Percentiles rank a stretch among this genome's conserved stretches.
Conservation (phyloP, 2,113 vertebrate genomes). For the Hiodon alosoides region DNA sequence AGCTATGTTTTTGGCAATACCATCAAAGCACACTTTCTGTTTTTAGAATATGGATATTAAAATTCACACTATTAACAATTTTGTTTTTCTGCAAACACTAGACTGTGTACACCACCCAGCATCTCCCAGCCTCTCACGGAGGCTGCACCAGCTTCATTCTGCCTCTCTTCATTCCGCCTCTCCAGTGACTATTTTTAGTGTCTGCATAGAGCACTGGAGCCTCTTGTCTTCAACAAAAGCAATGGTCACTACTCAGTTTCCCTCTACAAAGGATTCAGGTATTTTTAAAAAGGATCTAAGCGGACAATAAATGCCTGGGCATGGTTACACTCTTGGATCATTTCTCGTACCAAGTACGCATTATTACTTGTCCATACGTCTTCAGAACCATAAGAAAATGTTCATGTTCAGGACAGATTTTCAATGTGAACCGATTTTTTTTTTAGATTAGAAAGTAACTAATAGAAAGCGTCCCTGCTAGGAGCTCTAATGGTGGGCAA, state of each 20-base stretch:
- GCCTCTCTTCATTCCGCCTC: background rate
- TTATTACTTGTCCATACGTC: too few species aligned
- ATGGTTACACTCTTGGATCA: too few species aligned
- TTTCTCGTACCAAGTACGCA: too few species aligned
- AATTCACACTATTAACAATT: background rate
- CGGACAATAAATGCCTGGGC: too few species aligned
- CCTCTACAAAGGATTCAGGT: background rate
- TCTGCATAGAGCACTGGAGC: background rate
- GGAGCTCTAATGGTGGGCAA: background rate
- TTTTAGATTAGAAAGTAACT: background rate
- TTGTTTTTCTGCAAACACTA: background rate
- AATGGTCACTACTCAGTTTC: too few species aligned
- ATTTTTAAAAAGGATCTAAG: background rate
- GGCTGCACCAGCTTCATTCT: constrained; percentile 9
- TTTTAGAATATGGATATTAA: background rate
- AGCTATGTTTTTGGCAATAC: too few species aligned
- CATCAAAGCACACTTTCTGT: background rate
- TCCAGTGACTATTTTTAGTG: constrained; percentile 20
- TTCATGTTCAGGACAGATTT: too few species aligned
- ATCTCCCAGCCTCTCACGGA: background rate
- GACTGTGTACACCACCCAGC: background rate
- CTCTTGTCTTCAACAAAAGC: background rate
- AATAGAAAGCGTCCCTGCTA: background rate
- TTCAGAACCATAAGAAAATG: too few species aligned
- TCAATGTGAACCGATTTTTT: too few species aligned